A percentile compares a stretch with the other conserved stretches of the same genome.
Evolutionary conservation across 1,140 invertebrate genomes (phyloP).

Genomic region (Phymorhynchus buccinoides): DNA sequence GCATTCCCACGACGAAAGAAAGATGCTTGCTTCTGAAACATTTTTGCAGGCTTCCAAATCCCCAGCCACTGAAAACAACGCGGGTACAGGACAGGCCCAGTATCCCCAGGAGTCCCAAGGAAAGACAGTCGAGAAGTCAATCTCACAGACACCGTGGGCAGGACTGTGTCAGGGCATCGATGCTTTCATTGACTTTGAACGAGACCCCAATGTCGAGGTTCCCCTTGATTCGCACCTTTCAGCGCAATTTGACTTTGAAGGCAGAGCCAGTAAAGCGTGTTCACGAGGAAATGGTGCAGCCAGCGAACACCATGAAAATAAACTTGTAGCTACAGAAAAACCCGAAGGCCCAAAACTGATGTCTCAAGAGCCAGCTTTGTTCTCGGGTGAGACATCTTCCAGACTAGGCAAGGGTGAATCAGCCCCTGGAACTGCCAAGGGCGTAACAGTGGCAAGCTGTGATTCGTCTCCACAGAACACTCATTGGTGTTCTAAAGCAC

Average conservation of each 20-base stretch:
- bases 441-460: not conserved
- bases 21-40: not conserved
- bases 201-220: not conserved
- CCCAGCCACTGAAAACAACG: not conserved
- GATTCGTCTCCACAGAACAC: not conserved
- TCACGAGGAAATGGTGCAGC: not conserved
- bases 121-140: not conserved
- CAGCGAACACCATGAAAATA: no score
- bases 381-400: not conserved
- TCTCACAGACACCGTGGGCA: not conserved
- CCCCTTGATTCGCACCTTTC: conserved; percentile 1
- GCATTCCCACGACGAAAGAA: not conserved
- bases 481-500: not conserved
- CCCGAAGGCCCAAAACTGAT: not conserved
- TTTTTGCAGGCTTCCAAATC: not conserved
- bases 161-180: not conserved
- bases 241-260: not conserved
- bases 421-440: not conserved
- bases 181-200: conserved; percentile 19
- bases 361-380: not conserved
- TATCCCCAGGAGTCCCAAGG: not conserved
- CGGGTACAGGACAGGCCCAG: not conserved
- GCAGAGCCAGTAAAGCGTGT: not conserved
- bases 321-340: not conserved
- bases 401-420: not conserved